Conservation (phyloP, 2,113 vertebrate genomes). For the Muntiacus muntjak region DNA sequence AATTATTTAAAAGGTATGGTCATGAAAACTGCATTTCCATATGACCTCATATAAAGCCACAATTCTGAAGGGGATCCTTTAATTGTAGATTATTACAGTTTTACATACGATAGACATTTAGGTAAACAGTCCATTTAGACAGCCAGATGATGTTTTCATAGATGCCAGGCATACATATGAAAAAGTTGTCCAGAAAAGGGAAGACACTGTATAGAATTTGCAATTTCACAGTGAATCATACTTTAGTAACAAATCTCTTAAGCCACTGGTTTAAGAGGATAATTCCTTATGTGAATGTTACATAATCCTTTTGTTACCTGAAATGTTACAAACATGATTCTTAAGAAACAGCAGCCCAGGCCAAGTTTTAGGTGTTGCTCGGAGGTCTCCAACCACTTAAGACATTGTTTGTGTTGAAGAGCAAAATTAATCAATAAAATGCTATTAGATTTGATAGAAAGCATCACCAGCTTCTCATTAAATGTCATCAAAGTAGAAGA, state of each 20-base stretch:
- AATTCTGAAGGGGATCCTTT: background rate
- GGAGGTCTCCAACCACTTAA: background rate
- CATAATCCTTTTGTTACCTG: background rate
- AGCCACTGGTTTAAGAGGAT: background rate
- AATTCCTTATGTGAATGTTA: background rate
- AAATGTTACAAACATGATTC: background rate
- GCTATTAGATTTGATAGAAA: constrained; percentile 7
- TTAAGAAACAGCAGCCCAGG: background rate
- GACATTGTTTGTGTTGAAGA: background rate
- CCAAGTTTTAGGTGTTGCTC: background rate
- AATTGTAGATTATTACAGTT: background rate
- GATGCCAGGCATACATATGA: background rate
- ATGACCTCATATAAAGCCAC: background rate
- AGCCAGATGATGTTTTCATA: no score
- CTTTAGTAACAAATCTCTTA: constrained; percentile 2
- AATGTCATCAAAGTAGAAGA: background rate
- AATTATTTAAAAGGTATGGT: background rate
- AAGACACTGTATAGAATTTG: background rate
- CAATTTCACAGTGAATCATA: background rate
- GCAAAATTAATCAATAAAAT: constrained; percentile 5
- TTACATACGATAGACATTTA: background rate
- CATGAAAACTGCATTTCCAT: background rate
- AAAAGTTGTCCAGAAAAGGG: background rate
- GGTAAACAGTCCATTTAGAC: background rate
- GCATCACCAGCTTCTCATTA: constrained; percentile 31